phyloP scores from a whole-genome alignment of 1,140 invertebrate genomes.

The Leptinotarsa lineolata region DNA sequence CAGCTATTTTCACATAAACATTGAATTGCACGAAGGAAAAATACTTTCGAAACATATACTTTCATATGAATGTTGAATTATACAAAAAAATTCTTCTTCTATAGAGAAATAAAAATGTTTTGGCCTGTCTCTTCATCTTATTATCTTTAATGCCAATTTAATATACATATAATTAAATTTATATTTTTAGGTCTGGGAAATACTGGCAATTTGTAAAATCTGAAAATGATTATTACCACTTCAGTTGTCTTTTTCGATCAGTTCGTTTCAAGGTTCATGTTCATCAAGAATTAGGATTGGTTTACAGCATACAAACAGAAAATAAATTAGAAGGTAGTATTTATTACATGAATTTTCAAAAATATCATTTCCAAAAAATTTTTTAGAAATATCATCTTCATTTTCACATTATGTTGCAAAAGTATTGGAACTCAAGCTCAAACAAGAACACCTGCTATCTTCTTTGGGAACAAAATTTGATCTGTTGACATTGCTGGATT shows the following conservation, averaged over 20 bases:
- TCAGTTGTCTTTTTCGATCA: conserved; percentile 5
- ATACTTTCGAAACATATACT: too few relatives aligned
- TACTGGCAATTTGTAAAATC: conserved; percentile 23
- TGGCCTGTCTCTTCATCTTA: too few relatives aligned
- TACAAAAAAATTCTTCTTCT: too few relatives aligned
- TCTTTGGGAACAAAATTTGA: conserved; percentile 21
- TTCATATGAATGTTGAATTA: too few relatives aligned
- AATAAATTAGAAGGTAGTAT: conserved; percentile 20
- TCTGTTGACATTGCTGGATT: conserved; percentile 21
- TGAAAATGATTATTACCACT: conserved; percentile 14
- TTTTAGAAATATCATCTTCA: conserved; percentile 7
- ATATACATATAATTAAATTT: not conserved
- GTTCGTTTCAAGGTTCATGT: conserved; percentile 17
- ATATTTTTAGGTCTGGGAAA: conserved; percentile 15
- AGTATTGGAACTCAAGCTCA: conserved; percentile 15
- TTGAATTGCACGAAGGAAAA: too few relatives aligned
- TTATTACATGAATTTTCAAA: conserved; percentile 8
- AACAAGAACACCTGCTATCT: conserved; percentile 14
- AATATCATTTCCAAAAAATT: not conserved
- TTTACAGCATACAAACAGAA: conserved; percentile 11
- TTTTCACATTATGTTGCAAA: not conserved
- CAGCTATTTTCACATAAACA: too few relatives aligned
- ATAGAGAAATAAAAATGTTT: too few relatives aligned
- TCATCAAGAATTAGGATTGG: conserved; percentile 17
- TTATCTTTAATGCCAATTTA: too few relatives aligned